phyloP scores from a whole-genome alignment of 2,113 vertebrate genomes.

The Columba janthina region DNA sequence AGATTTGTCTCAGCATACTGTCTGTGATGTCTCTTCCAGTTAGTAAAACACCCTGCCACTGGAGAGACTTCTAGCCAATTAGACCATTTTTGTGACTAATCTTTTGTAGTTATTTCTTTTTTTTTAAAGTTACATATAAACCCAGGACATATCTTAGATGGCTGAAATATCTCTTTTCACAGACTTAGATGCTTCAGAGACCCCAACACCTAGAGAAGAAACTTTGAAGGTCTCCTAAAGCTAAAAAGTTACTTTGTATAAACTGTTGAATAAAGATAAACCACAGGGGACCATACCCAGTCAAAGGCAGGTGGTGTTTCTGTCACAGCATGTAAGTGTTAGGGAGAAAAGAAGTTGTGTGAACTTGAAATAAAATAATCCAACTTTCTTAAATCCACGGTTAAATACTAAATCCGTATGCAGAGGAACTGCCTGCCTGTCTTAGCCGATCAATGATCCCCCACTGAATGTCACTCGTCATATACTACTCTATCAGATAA shows the following conservation, averaged over 20 bases:
- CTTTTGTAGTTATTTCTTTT: slow-evolving; percentile 13
- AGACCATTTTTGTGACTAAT: slow-evolving; percentile 52
- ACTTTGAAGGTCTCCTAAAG: slow-evolving; percentile 39
- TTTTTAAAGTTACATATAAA: slow-evolving; percentile 35
- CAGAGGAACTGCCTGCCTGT: neutral
- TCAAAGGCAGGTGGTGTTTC: slow-evolving; percentile 25
- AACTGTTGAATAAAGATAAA: slow-evolving; percentile 53
- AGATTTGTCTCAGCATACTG: slow-evolving; percentile 44
- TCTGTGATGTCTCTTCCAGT: slow-evolving; percentile 61
- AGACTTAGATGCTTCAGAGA: slow-evolving; percentile 44
- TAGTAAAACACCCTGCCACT: slow-evolving; percentile 61
- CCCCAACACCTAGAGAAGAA: neutral
- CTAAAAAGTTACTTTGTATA: slow-evolving; percentile 39
- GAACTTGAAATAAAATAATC: slow-evolving; percentile 26
- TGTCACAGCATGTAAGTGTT: slow-evolving; percentile 14
- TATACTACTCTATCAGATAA: neutral
- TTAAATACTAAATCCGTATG: neutral
- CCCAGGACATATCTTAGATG: slow-evolving; percentile 14
- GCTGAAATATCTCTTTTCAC: slow-evolving; percentile 38
- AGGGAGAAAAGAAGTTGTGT: slow-evolving; percentile 9
- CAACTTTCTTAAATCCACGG: neutral
- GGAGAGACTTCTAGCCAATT: slow-evolving; percentile 65
- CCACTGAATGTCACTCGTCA: neutral
- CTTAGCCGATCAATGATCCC: neutral
- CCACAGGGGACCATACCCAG: neutral